A percentile compares a stretch with the other conserved stretches of the same genome.
phyloP scores from a whole-genome alignment of 2,797 vertebrate species.

The Chaetophractus vellerosus region DNA sequence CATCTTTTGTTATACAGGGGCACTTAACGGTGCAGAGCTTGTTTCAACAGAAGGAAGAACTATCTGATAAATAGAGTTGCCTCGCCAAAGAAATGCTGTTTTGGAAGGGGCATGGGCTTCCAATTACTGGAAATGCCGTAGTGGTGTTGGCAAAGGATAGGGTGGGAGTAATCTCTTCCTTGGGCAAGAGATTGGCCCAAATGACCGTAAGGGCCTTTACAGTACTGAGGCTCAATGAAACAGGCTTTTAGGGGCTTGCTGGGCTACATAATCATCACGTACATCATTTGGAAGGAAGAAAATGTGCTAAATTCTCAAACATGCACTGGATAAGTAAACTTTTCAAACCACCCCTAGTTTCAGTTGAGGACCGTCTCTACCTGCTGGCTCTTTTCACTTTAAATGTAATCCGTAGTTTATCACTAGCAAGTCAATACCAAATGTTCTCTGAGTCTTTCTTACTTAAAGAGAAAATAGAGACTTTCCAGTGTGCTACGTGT shows the following conservation, averaged over 20 bases:
- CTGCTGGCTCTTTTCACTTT: slow-evolving; percentile 4
- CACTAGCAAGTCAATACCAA: slow-evolving; percentile 11
- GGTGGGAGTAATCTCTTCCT: not conserved
- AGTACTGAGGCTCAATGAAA: not conserved
- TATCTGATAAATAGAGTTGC: not conserved
- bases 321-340: not conserved
- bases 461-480: not conserved
- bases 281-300: not conserved
- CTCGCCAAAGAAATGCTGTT: not conserved
- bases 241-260: not conserved
- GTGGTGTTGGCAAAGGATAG: not conserved
- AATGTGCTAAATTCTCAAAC: not conserved
- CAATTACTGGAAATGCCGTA: not conserved
- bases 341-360: not conserved
- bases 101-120: not conserved
- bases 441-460: not conserved
- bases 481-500: not conserved
- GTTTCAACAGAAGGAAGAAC: slow-evolving; percentile 42
- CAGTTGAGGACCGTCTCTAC: slow-evolving; percentile 16
- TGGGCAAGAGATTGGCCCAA: not conserved
- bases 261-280: not conserved
- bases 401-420: slow-evolving; percentile 3
- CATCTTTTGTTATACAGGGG: slow-evolving; percentile 18
- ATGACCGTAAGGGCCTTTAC: not conserved
- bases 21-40: slow-evolving; percentile 27